phyloP scores from a whole-genome alignment of 2,113 vertebrate genomes.

The Nannospalax galili region DNA sequence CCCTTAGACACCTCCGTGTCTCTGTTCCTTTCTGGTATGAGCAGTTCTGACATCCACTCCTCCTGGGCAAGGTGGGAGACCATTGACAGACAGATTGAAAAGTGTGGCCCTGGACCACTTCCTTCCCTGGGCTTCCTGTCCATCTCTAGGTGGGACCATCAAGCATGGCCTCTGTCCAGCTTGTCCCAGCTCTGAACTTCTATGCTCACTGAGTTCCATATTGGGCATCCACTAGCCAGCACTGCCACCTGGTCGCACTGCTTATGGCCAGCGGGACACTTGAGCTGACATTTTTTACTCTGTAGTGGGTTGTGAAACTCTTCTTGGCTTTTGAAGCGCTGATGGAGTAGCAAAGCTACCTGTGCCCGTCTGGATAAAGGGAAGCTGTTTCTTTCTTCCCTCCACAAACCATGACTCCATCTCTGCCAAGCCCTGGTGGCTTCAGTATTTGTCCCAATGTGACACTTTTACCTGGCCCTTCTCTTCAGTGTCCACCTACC shows the following conservation, averaged over 20 bases:
- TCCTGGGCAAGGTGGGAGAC: too few species aligned
- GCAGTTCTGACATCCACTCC: neutral
- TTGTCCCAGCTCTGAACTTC: neutral
- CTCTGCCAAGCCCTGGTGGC: rapidly evolving
- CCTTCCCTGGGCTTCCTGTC: neutral
- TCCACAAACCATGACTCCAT: rapidly evolving
- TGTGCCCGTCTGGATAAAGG: neutral
- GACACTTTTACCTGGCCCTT: neutral
- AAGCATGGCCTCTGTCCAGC: rapidly evolving
- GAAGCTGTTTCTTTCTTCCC: neutral
- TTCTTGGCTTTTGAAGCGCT: neutral
- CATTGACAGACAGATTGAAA: neutral
- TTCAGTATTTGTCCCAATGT: neutral
- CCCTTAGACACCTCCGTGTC: neutral
- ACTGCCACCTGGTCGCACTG: rapidly evolving
- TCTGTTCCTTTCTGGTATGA: neutral
- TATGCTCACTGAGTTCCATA: rapidly evolving
- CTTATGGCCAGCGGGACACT: neutral
- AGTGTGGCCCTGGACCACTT: too few species aligned
- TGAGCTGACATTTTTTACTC: neutral
- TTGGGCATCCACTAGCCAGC: neutral
- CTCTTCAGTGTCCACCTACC: neutral
- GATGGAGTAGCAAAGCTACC: neutral
- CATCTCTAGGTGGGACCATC: neutral
- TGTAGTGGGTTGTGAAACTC: neutral